Conservation (phyloP, 2,888 invertebrate species). For the Heteromyza rotundicornis region DNA sequence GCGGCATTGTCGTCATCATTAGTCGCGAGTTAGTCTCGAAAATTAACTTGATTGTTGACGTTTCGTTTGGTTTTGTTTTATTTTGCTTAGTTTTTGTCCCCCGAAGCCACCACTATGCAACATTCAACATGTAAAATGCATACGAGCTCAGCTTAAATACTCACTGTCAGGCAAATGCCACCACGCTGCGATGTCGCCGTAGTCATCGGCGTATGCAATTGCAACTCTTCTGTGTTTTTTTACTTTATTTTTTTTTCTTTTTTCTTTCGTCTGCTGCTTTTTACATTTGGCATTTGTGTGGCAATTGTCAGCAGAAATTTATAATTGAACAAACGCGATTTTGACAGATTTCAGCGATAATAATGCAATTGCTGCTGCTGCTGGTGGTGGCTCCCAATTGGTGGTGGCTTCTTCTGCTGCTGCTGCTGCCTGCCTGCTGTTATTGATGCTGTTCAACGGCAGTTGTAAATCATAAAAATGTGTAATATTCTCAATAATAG, state of each 20-base stretch:
- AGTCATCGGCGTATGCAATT: not conserved
- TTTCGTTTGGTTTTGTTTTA: not conserved
- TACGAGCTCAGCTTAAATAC: not conserved
- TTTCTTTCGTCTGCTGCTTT: not conserved
- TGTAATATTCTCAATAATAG: conserved; percentile 4
- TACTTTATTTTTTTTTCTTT: too few species aligned
- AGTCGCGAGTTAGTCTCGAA: conserved; percentile 6
- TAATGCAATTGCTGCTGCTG: not conserved
- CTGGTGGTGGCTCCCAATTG: not conserved
- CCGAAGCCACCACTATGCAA: not conserved
- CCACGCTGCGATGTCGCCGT: not conserved
- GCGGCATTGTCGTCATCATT: conserved; percentile 7
- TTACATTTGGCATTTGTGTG: not conserved
- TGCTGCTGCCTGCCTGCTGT: not conserved
- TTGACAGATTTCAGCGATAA: conserved; percentile 16
- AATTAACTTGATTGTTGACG: conserved; percentile 7
- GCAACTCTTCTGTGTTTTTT: not conserved
- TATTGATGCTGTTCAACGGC: too few species aligned
- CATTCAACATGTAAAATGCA: not conserved
- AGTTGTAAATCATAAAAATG: conserved; percentile 7
- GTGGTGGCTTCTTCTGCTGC: too few species aligned
- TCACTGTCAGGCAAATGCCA: not conserved
- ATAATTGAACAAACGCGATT: conserved; percentile 16
- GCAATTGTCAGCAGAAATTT: conserved; percentile 10
- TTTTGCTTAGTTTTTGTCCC: not conserved